Percentiles rank a stretch among this genome's conserved stretches.
Conservation (phyloP, 2,888 invertebrate species). For the Dermolepida albohirtum region DNA sequence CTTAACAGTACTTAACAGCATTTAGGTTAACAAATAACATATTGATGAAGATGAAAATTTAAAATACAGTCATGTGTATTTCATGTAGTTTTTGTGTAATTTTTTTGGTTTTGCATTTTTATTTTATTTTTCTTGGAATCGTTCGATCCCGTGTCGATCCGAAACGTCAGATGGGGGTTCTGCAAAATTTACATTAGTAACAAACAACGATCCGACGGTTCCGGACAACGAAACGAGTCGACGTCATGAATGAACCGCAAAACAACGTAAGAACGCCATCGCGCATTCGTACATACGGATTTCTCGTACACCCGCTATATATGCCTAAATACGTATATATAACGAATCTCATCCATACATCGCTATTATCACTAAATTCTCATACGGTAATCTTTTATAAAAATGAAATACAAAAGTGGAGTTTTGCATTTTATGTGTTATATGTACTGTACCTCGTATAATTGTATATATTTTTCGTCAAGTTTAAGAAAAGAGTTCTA, state of each 20-base stretch:
- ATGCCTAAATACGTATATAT: conserved; percentile 6
- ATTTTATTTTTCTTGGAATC: conserved; percentile 15
- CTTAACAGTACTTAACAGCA: conserved; percentile 68
- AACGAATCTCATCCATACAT: not conserved
- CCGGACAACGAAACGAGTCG: conserved; percentile 16
- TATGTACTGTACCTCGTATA: conserved; percentile 16
- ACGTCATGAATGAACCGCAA: conserved; percentile 14
- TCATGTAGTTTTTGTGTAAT: conserved; percentile 41
- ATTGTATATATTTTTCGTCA: not conserved
- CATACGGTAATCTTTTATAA: conserved; percentile 7
- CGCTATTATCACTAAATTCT: not conserved
- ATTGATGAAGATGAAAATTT: conserved; percentile 65
- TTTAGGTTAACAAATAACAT: conserved; percentile 67
- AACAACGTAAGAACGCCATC: conserved; percentile 31
- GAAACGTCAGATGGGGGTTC: conserved; percentile 29
- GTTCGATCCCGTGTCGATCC: conserved; percentile 21
- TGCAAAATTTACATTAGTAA: conserved; percentile 35
- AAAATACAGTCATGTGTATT: conserved; percentile 62
- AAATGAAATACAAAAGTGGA: conserved; percentile 27
- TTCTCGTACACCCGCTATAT: not conserved
- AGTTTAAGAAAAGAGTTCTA: conserved; percentile 1
- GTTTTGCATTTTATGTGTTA: conserved; percentile 9
- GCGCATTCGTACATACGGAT: not conserved
- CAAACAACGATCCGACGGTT: conserved; percentile 26
- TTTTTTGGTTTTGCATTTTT: conserved; percentile 16